Percentiles rank a stretch among this genome's conserved stretches.
phyloP scores from a whole-genome alignment of 1,140 invertebrate species.

The Aradophagus sp. region DNA sequence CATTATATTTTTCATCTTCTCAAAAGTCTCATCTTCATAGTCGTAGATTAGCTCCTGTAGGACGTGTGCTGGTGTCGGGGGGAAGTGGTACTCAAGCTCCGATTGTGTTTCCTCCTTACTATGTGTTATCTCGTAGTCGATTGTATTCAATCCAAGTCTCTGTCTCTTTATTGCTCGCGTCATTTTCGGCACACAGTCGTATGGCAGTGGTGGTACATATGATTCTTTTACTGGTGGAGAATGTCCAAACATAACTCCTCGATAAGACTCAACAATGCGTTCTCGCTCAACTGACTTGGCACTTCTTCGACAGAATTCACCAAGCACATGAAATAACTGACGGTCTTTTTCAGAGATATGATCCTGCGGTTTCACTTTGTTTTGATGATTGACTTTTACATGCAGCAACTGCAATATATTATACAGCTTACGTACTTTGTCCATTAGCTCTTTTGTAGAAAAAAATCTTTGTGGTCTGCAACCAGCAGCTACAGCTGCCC shows the following conservation, averaged over 20 bases:
- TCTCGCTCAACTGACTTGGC: slow-evolving; percentile 6
- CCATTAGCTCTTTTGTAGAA: slow-evolving; percentile 10
- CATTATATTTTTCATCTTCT: slow-evolving; percentile 45
- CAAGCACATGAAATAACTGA: slow-evolving; percentile 58
- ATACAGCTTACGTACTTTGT: slow-evolving; percentile 49
- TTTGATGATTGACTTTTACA: slow-evolving; percentile 50
- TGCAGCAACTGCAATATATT: slow-evolving; percentile 57
- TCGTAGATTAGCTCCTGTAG: slow-evolving; percentile 18
- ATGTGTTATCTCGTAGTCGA: slow-evolving; percentile 42
- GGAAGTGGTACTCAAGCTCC: slow-evolving; percentile 3
- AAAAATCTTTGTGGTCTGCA: slow-evolving; percentile 16
- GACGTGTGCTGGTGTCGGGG: neutral
- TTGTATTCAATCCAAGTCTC: neutral
- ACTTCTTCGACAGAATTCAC: slow-evolving; percentile 27
- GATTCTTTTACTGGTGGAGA: neutral
- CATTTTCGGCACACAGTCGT: slow-evolving; percentile 8
- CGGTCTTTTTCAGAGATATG: slow-evolving; percentile 55
- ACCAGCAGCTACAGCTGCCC: neutral
- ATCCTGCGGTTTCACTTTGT: slow-evolving; percentile 29
- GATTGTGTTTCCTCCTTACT: neutral
- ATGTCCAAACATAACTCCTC: slow-evolving; percentile 62
- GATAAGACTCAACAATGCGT: slow-evolving; percentile 41
- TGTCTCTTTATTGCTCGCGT: neutral
- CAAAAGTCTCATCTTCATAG: slow-evolving; percentile 38
- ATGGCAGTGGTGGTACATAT: slow-evolving; percentile 63